phyloP scores from a whole-genome alignment of 2,113 vertebrate species.

The Erpornis zantholeuca region DNA sequence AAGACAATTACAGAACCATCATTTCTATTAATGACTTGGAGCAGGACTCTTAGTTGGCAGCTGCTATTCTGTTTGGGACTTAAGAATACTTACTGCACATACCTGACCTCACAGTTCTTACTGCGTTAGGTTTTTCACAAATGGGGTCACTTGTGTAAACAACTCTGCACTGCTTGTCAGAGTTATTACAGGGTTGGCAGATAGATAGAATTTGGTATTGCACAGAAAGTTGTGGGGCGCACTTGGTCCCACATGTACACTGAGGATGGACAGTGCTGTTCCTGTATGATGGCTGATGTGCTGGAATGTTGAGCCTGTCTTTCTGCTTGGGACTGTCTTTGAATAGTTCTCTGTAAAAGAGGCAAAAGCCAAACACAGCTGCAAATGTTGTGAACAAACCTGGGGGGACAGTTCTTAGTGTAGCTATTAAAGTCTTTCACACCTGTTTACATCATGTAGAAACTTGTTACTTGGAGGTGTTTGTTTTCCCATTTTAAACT shows the following conservation, averaged over 20 bases:
- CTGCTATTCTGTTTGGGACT: not conserved
- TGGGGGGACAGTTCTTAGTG: not conserved
- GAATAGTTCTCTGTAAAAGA: not conserved
- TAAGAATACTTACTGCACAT: not conserved
- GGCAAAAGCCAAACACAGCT: not conserved
- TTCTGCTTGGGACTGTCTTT: not conserved
- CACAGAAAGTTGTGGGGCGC: not conserved
- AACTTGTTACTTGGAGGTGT: not conserved
- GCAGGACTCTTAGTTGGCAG: not conserved
- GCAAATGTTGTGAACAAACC: not conserved
- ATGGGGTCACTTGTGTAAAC: not conserved
- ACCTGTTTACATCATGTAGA: not conserved
- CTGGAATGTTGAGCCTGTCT: not conserved
- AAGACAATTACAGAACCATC: not conserved
- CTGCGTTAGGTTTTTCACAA: not conserved
- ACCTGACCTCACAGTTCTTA: not conserved
- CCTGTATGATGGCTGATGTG: not conserved
- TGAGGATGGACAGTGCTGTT: not conserved
- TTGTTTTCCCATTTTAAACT: not conserved
- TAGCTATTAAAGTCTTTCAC: not conserved
- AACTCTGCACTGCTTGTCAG: not conserved
- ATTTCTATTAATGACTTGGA: not conserved
- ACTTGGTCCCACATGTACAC: accelerated
- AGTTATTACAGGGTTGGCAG: not conserved
- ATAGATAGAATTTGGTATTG: not conserved